Evolutionary conservation across 1,140 invertebrate species (phyloP).

Genomic region (Oryzaephilus surinamensis): DNA sequence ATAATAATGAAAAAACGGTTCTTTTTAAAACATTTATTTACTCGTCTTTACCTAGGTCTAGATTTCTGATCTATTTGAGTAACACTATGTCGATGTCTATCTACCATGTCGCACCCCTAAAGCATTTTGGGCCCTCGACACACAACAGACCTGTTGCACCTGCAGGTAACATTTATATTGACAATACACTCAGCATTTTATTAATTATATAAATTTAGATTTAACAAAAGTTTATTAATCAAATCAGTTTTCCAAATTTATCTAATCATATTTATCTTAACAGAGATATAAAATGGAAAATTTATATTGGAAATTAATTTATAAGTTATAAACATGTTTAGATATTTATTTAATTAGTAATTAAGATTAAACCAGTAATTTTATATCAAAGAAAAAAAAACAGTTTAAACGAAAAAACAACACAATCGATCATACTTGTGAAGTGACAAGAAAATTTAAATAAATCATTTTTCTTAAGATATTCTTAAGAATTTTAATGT

Average conservation of each 20-base stretch:
- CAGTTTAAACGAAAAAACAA: too few species aligned
- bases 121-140: slow-evolving; percentile 9
- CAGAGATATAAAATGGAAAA: too few species aligned
- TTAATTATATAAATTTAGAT: neutral
- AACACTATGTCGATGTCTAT: slow-evolving; percentile 16
- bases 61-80: slow-evolving; percentile 11
- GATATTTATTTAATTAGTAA: too few species aligned
- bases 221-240: too few species aligned
- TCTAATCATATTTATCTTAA: too few species aligned
- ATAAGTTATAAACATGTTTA: neutral
- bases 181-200: too few species aligned
- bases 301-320: neutral
- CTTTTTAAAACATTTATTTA: neutral
- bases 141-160: slow-evolving; percentile 8
- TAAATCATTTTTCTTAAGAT: neutral
- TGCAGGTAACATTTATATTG: too few species aligned
- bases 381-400: too few species aligned
- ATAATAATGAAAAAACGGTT: neutral
- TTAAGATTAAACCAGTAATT: too few species aligned
- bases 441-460: too few species aligned
- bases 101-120: slow-evolving; percentile 14
- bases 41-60: slow-evolving; percentile 9
- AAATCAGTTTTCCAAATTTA: too few species aligned
- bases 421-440: too few species aligned
- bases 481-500: neutral